A percentile compares a stretch with the other conserved stretches of the same genome.
These are phyloP conservation scores for Petrophora chlorosata DNA, from an alignment of 2,888 invertebrate genomes.

Conservation along the genomic window DNA sequence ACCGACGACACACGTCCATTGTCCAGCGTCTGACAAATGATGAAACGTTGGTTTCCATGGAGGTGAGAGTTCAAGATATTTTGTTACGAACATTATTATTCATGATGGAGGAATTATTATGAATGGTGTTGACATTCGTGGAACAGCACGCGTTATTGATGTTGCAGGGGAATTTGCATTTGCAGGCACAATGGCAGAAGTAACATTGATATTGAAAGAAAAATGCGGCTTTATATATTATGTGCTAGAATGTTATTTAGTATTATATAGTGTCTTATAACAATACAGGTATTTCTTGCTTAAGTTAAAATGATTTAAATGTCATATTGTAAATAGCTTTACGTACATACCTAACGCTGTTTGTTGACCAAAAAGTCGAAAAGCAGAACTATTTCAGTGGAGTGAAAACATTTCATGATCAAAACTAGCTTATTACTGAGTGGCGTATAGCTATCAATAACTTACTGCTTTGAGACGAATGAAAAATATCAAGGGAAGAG, in stretches of 20 bases:
- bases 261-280: background rate
- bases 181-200: conserved; percentile 17
- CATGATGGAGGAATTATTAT: conserved; percentile 42
- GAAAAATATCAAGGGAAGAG: no score
- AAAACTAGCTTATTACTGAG: no score
- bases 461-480: no score
- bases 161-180: conserved; percentile 18
- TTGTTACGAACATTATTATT: conserved; percentile 38
- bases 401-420: no score
- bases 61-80: conserved; percentile 54
- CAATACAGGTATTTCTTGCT: no score
- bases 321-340: no score
- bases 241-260: background rate
- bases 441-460: no score
- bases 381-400: no score
- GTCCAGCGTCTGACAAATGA: conserved; percentile 61
- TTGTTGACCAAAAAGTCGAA: no score
- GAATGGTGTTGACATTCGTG: conserved; percentile 33
- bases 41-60: conserved; percentile 50
- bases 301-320: no score
- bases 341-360: no score
- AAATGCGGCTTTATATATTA: conserved; percentile 1
- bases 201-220: conserved; percentile 11
- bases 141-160: conserved; percentile 38
- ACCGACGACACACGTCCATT: conserved; percentile 48